These are phyloP conservation scores for Notocelia uddmanniana DNA, from an alignment of 2,888 invertebrate genomes.

Conservation along the genomic window DNA sequence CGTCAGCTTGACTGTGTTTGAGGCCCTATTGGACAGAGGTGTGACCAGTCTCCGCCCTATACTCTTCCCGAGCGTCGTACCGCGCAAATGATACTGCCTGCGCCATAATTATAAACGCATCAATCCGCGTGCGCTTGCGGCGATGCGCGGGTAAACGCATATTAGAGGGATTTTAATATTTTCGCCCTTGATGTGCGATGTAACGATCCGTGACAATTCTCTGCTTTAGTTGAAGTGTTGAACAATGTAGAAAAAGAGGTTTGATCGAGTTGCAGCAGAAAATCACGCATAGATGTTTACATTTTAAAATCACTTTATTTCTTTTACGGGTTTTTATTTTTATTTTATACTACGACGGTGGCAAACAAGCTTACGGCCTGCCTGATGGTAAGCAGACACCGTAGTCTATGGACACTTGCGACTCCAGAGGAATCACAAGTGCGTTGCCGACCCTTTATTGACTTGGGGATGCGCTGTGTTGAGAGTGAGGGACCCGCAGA, in stretches of 20 bases:
- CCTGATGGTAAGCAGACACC: no score
- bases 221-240: not conserved
- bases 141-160: conserved; percentile 72
- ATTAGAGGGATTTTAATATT: conserved; percentile 58
- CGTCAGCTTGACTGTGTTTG: not conserved
- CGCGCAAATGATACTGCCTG: conserved; percentile 76
- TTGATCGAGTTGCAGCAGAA: not conserved
- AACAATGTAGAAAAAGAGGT: not conserved
- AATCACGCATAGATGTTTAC: no score
- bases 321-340: no score
- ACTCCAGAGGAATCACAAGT: no score
- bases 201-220: conserved; percentile 40
- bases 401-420: no score
- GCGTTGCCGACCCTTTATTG: no score
- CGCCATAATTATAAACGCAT: conserved; percentile 83
- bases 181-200: conserved; percentile 25
- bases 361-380: no score
- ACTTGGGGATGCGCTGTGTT: no score
- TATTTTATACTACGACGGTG: no score
- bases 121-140: conserved; percentile 76
- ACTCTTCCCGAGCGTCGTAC: conserved; percentile 25
- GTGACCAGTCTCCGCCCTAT: conserved; percentile 12
- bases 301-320: no score
- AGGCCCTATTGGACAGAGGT: not conserved
- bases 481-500: no score